phyloP scores from a whole-genome alignment of 1,140 invertebrate species.

The Anthonomus grandis region DNA sequence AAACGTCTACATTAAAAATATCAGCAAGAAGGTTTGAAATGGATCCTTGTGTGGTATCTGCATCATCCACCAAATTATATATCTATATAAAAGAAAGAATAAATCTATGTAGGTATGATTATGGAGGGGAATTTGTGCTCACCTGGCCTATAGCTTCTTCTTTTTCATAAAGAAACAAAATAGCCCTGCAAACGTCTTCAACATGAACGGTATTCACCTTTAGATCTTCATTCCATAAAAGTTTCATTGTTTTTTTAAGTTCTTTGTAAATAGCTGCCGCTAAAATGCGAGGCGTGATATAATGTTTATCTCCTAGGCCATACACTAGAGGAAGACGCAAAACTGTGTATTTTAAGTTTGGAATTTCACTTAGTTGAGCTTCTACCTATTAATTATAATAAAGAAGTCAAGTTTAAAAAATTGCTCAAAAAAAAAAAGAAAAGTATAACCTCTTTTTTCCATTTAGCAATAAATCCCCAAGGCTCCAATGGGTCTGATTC shows the following conservation, averaged over 20 bases:
- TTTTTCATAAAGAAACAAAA: conserved; percentile 65
- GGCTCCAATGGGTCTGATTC: conserved; percentile 74
- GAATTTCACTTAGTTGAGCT: conserved; percentile 65
- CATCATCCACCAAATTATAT: conserved; percentile 82
- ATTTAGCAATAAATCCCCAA: conserved; percentile 79
- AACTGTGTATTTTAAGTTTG: conserved; percentile 72
- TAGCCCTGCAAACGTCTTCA: conserved; percentile 72
- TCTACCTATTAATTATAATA: conserved; percentile 64
- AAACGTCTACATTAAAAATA: conserved; percentile 82
- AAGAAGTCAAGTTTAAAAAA: not conserved
- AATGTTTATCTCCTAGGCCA: conserved; percentile 76
- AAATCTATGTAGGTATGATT: too few species aligned
- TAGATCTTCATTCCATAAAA: conserved; percentile 81
- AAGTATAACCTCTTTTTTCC: conserved; percentile 64
- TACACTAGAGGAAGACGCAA: conserved; percentile 84
- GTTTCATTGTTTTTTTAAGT: conserved; percentile 84
- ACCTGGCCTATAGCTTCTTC: conserved; percentile 50
- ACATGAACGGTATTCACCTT: conserved; percentile 88
- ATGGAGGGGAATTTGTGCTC: conserved; percentile 1
- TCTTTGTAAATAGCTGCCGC: conserved; percentile 86
- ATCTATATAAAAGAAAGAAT: conserved; percentile 51
- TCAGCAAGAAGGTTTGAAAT: conserved; percentile 76
- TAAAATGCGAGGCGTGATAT: conserved; percentile 77
- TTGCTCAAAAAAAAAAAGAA: not conserved
- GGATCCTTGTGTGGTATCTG: conserved; percentile 76